A percentile compares a stretch with the other conserved stretches of the same genome.
Evolutionary conservation across 2,113 vertebrate genomes (phyloP).

Genomic region (Vidua macroura): DNA sequence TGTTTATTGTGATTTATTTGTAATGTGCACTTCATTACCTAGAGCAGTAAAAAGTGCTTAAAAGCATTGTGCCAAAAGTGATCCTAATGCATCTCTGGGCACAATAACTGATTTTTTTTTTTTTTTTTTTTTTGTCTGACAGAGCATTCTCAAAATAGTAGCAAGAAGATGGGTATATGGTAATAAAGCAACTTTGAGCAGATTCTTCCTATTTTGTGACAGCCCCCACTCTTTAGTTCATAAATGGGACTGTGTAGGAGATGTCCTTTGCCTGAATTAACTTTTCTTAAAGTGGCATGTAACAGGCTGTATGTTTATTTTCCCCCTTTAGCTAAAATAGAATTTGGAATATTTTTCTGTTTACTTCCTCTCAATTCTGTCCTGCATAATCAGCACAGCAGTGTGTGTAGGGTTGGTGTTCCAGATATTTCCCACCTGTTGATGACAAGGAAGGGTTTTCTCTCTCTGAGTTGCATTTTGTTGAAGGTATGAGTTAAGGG

Average conservation of each 20-base stretch:
- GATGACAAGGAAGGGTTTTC: neutral
- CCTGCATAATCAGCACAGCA: neutral
- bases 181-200: neutral
- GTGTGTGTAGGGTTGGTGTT: neutral
- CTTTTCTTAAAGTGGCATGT: neutral
- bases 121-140: too few species aligned
- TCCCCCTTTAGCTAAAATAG: neutral
- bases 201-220: neutral
- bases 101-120: neutral
- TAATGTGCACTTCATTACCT: neutral
- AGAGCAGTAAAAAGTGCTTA: neutral
- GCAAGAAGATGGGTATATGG: neutral
- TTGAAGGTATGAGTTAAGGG: neutral
- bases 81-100: neutral
- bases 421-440: neutral
- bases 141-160: neutral
- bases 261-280: neutral
- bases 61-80: neutral
- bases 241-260: neutral
- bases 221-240: neutral
- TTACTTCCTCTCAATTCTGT: neutral
- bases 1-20: neutral
- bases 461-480: neutral
- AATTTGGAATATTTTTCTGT: neutral
- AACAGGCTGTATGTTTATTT: neutral